Evolutionary conservation across 2,797 vertebrate genomes (phyloP).

Genomic region (Malacoraja senta): DNA sequence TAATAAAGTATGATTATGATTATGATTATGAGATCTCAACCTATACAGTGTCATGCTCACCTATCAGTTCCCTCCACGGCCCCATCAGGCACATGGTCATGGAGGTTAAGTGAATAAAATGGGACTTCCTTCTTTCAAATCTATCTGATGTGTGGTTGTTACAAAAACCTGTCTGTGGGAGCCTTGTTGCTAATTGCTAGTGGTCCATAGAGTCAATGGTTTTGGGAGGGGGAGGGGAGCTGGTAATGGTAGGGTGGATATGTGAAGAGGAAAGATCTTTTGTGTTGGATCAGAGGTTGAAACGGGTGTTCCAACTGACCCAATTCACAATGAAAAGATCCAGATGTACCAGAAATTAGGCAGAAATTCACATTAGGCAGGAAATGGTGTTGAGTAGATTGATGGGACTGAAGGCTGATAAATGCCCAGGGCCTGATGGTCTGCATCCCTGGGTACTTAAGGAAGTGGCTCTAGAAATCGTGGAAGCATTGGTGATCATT

Average conservation of each 20-base stretch:
- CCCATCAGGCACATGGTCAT: not conserved
- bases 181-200: not conserved
- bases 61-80: not conserved
- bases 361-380: too few species aligned
- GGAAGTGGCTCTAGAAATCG: too few species aligned
- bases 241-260: too few species aligned
- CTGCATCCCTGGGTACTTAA: too few species aligned
- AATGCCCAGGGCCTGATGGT: too few species aligned
- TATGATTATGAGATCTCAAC: not conserved
- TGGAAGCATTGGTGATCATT: too few species aligned
- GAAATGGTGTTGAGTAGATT: too few species aligned
- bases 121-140: too few species aligned
- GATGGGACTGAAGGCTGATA: too few species aligned
- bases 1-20: too few species aligned
- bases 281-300: constrained; percentile 42
- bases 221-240: not conserved
- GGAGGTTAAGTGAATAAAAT: not conserved
- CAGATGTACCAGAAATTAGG: not conserved
- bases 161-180: not conserved
- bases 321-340: not conserved
- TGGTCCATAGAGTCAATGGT: not conserved
- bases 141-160: too few species aligned
- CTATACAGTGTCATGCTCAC: not conserved
- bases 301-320: not conserved
- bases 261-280: constrained; percentile 40